Base-by-base conservation (phyloP, 1,140 invertebrate species). In the Bombus ignitus region DNA sequence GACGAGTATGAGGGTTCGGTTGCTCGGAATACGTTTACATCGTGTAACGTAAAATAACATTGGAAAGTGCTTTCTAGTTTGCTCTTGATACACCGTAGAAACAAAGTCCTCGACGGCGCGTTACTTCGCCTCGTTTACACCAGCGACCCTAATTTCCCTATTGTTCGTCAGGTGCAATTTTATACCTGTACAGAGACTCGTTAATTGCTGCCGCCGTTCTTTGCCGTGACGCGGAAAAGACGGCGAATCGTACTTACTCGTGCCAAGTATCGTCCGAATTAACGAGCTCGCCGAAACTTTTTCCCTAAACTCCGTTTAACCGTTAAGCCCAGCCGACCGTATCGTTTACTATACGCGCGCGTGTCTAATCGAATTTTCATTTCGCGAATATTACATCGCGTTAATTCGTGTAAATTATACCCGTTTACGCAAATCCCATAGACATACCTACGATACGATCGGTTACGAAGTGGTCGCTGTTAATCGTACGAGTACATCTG, bases 111-210 rank as follows among this genome's bases (percentile, higher is more conserved):
- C 39, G 37, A 32, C 35, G 66, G 65, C 39, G 81, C 42, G 35
- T 81, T 78, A 65, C 83, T 47, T 81, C 80, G 70, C 88, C 89
- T 85, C 84, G 81, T 90, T 91, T 85, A 78, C 89, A 83, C 81
- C 68, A 3, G 53, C 87, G 89, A 88, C 89, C 89, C 81, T 91
- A 91, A 91, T 91, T 88, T 86, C 87, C 74, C 83, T 53, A 91
- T 91, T 91, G 89, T 91, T 80, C 86, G 59, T 18, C 65, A 9
- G 37, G 53, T 42, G 90, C 76, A 57, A 86, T 87, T 88, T 85
- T 77, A 74, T 72, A 59, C 53, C 70, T 53, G 32, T n/a, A 53
- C 68, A 39, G 47, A 62, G 72, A 57, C 57, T 59, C 57, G 83
- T 68, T 90, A 91, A 88, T 90, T 85, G 78, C 37, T 88, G 74